Evolutionary conservation across 2,797 vertebrate genomes (phyloP).

Genomic region (Urophycis tenuis): DNA sequence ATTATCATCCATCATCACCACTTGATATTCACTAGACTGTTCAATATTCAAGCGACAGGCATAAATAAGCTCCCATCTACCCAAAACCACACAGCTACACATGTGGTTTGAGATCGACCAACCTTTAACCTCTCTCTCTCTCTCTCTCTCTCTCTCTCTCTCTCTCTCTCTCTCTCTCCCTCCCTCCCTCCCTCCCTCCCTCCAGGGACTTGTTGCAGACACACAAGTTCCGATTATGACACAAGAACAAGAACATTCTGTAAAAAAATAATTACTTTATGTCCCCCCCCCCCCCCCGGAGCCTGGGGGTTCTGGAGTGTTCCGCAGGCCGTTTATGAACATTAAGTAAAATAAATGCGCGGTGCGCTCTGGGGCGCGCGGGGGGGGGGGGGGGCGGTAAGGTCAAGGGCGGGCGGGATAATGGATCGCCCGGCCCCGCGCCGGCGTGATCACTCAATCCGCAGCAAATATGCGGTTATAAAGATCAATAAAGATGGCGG

Average conservation of each 20-base stretch:
- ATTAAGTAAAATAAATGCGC: background rate
- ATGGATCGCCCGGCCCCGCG: conserved; percentile 65
- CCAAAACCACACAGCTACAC: background rate
- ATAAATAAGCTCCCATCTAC: background rate
- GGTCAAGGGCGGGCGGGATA: conserved; percentile 61
- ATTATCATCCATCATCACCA: background rate
- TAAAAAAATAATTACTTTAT: background rate
- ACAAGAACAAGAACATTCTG: background rate
- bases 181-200: background rate
- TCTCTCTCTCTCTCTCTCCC: background rate
- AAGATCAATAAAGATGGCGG: conserved; percentile 62
- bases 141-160: background rate
- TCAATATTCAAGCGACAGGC: background rate
- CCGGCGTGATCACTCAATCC: conserved; percentile 66
- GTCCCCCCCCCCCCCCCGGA: too few species aligned
- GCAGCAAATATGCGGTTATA: conserved; percentile 57
- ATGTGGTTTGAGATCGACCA: too few species aligned
- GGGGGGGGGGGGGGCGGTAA: conserved; percentile 3
- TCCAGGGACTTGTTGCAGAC: too few species aligned
- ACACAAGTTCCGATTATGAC: background rate
- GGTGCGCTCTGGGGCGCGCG: background rate
- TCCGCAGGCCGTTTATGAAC: background rate
- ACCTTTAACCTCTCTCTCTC: background rate
- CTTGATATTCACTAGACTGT: too few species aligned
- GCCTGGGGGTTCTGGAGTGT: too few species aligned